Base-by-base conservation (phyloP, 2,113 vertebrate species). In the Gasterosteus nipponicus region DNA sequence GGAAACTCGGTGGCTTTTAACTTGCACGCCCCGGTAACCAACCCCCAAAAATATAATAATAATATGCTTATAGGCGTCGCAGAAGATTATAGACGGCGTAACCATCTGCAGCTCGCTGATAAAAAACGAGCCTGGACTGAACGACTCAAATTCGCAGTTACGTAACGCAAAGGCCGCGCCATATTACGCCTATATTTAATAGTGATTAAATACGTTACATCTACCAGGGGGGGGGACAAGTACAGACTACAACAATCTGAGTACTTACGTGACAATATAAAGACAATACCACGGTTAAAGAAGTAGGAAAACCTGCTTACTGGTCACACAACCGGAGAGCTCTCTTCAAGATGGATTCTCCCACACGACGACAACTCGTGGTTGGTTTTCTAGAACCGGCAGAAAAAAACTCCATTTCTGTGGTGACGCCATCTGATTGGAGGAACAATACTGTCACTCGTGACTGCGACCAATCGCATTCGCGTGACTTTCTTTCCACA, bases 321-420 rank as follows among this genome's bases (percentile, higher is more conserved):
- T 87, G 78, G 74, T 86, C 80, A 80, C 86, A 87, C 89, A 78
- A 83, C 82, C 82, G 86, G 78, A 92, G 90, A 89, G 90, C 87
- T 87, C 90, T 90, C 93, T 89, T 91, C 88, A 90, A 93, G 91
- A 93, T 94, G 90, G 91, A 92, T 91, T 93, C 93, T 94, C 93
- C 91, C 92, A 91, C 89, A 88, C 85, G 89, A 91, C 89, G 85
- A 89, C 89, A 86, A 91, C 93, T 93, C 91, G 91, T 93, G 93
- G 93, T 91, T 91, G 88, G 86, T 90, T 93, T 94, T 94, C 93
- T 92, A 93, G 88, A 89, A 91, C 91, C 92, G 91, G 92, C 70
- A 77, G 83, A 41, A 69, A 77, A 86, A 86, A 84, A 81, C 38
- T 10, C 80, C 72, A 38, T 59, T 87, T 87, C 72, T 90, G 72